These are phyloP conservation scores for Numenius phaeopus DNA, from an alignment of 2,797 vertebrate species.

Conservation along the genomic window DNA sequence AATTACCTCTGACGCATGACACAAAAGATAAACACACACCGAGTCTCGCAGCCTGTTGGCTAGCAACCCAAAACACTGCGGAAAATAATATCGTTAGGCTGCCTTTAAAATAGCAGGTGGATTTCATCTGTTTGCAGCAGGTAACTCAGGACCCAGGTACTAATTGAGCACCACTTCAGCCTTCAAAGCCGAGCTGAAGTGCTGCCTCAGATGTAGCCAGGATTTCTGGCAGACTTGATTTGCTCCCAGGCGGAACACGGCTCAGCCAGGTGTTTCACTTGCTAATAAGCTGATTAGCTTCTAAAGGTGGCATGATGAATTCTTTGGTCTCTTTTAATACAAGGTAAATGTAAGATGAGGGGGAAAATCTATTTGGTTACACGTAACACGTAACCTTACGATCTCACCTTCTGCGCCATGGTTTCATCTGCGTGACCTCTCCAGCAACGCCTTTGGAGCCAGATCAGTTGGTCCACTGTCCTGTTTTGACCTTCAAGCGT, in stretches of 20 bases:
- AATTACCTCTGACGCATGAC: slow-evolving; percentile 72
- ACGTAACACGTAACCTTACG: neutral
- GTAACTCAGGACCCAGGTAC: neutral
- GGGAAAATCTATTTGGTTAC: neutral
- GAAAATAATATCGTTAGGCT: slow-evolving; percentile 14
- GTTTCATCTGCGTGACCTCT: neutral
- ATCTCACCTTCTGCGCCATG: neutral
- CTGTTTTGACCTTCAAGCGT: neutral
- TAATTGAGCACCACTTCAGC: neutral
- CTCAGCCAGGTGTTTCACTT: neutral
- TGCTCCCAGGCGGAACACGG: neutral
- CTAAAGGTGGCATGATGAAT: neutral
- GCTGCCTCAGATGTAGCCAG: neutral
- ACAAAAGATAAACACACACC: slow-evolving; percentile 71
- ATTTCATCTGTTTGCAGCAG: neutral
- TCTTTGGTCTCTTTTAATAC: neutral
- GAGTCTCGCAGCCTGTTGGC: slow-evolving; percentile 71
- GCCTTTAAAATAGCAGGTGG: slow-evolving; percentile 32
- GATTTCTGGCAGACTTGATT: neutral
- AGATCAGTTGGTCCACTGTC: neutral
- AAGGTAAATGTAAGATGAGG: neutral
- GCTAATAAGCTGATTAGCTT: neutral
- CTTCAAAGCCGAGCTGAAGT: neutral
- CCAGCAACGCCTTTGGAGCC: neutral
- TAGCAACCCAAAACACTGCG: slow-evolving; percentile 79